Conservation (phyloP, 2,797 vertebrate genomes). For the Myripristis murdjan region DNA sequence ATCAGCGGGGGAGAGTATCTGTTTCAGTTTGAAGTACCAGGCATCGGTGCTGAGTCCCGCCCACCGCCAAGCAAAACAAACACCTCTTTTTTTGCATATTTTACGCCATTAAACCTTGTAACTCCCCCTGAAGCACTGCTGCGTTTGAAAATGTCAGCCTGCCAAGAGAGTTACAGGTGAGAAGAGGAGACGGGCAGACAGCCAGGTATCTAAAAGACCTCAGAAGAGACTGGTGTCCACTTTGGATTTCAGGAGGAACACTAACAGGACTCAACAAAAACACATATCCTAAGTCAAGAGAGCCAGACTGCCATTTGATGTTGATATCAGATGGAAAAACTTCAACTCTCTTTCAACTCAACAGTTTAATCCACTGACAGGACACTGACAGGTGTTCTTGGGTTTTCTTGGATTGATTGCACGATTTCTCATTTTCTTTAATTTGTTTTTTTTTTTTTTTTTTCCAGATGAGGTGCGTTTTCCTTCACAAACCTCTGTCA, state of each 20-base stretch:
- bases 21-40: not conserved
- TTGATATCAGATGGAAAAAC: not conserved
- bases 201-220: constrained; percentile 21
- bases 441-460: constrained; percentile 17
- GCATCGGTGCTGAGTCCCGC: not conserved
- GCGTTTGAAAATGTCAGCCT: constrained; percentile 17
- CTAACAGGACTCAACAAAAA: constrained; percentile 3
- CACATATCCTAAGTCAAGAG: not conserved
- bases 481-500: constrained; percentile 14
- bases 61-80: not conserved
- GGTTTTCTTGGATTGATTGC: constrained; percentile 46
- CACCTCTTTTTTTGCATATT: constrained; percentile 10
- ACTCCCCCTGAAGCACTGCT: constrained; percentile 26
- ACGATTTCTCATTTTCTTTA: constrained; percentile 43
- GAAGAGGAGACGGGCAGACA: constrained; percentile 5
- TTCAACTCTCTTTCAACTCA: constrained; percentile 11
- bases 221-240: constrained; percentile 9
- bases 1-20: not conserved
- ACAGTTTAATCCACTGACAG: constrained; percentile 24
- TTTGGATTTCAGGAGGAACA: constrained; percentile 19
- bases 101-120: not conserved
- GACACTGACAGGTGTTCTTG: constrained; percentile 56
- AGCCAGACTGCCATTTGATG: not conserved
- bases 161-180: constrained; percentile 9
- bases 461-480: not conserved